These are phyloP conservation scores for Synanthedon myopaeformis DNA, from an alignment of 2,888 invertebrate species.

Conservation along the genomic window DNA sequence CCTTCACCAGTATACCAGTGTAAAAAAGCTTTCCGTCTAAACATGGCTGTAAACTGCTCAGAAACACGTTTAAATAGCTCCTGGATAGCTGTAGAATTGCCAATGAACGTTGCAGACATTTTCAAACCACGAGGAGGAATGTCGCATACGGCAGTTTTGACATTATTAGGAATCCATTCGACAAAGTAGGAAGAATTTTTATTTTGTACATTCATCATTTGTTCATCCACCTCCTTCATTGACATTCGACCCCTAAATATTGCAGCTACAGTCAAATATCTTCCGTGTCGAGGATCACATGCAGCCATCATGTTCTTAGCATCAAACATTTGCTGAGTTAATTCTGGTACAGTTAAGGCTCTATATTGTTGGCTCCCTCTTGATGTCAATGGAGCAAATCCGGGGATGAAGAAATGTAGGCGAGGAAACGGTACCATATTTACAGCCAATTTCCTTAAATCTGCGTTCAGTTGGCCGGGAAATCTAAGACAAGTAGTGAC, in stretches of 20 bases:
- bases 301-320: conserved; percentile 98
- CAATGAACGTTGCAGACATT: conserved; percentile 86
- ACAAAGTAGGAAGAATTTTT: conserved; percentile 78
- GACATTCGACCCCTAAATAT: conserved; percentile 93
- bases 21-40: conserved; percentile 83
- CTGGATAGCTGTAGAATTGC: conserved; percentile 82
- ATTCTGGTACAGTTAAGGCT: conserved; percentile 88
- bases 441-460: conserved; percentile 86
- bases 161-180: conserved; percentile 84
- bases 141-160: conserved; percentile 81
- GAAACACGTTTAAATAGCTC: conserved; percentile 80
- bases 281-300: conserved; percentile 91
- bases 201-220: conserved; percentile 82
- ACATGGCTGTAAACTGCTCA: conserved; percentile 85
- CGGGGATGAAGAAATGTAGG: conserved; percentile 91
- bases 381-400: conserved; percentile 85
- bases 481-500: conserved; percentile 85
- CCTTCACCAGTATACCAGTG: conserved; percentile 88
- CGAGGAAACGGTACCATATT: conserved; percentile 97
- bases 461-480: conserved; percentile 92
- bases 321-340: conserved; percentile 92
- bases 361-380: conserved; percentile 91
- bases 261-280: conserved; percentile 90
- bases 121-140: conserved; percentile 82
- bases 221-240: conserved; percentile 90